A percentile compares a stretch with the other conserved stretches of the same genome.
Conservation (phyloP, 2,113 vertebrate species). For the Sinocyclocheilus anophthalmus region DNA sequence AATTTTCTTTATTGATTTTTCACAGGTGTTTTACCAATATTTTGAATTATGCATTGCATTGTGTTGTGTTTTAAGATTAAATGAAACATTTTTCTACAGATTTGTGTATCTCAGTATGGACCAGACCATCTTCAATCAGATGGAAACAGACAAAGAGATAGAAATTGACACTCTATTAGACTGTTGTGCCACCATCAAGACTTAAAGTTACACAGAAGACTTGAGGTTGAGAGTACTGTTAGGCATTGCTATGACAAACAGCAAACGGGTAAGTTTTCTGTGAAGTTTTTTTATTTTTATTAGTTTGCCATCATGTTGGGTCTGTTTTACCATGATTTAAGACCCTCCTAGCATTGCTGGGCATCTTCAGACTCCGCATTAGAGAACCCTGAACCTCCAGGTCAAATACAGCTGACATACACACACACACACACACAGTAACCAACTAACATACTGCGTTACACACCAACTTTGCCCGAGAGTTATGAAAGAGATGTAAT, state of each 20-base stretch:
- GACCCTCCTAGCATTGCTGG: not conserved
- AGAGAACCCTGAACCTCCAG: slow-evolving; percentile 43
- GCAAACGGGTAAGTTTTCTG: not conserved
- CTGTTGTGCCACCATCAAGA: not conserved
- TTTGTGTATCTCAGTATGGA: not conserved
- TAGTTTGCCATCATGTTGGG: not conserved
- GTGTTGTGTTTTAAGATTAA: not conserved
- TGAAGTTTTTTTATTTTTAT: not conserved
- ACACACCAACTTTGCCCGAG: slow-evolving; percentile 11
- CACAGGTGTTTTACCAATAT: not conserved
- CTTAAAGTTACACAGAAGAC: not conserved
- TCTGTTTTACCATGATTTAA: slow-evolving; percentile 14
- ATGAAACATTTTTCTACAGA: not conserved
- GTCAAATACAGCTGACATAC: slow-evolving; percentile 41
- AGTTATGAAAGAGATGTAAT: not conserved
- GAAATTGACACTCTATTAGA: not conserved
- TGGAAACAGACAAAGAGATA: not conserved
- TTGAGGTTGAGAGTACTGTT: slow-evolving; percentile 28
- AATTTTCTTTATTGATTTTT: not conserved
- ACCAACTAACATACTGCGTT: not conserved
- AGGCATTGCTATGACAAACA: not conserved
- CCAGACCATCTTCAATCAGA: not conserved
- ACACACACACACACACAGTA: slow-evolving; percentile 3
- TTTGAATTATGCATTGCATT: not conserved
- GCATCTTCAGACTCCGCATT: slow-evolving; percentile 10